These are phyloP conservation scores for Semnornis frantzii DNA, from an alignment of 2,113 vertebrate genomes.

Conservation along the genomic window DNA sequence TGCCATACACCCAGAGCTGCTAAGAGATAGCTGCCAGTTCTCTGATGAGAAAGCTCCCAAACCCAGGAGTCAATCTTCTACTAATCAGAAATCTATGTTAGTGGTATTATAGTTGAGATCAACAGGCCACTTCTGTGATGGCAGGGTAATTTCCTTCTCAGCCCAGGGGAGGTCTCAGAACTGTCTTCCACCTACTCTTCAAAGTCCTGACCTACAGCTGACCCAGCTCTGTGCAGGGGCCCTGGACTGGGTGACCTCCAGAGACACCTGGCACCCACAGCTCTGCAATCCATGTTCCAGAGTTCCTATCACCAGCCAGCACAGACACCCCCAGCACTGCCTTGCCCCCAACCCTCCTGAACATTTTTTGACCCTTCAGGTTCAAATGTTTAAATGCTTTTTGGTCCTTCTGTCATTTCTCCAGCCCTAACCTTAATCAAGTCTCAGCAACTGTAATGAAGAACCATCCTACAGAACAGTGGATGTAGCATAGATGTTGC, in stretches of 20 bases:
- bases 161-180: neutral
- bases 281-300: neutral
- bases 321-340: neutral
- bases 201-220: neutral
- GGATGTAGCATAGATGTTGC: too few species aligned
- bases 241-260: neutral
- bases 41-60: neutral
- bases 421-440: neutral
- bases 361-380: neutral
- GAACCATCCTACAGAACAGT: neutral
- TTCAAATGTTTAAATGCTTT: neutral
- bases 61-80: neutral
- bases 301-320: neutral
- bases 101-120: neutral
- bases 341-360: neutral
- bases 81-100: neutral
- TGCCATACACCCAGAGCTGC: neutral
- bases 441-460: neutral
- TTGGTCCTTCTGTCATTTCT: neutral
- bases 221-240: neutral
- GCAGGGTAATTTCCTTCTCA: neutral
- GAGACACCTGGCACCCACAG: accelerated
- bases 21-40: neutral
- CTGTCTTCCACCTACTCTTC: neutral
- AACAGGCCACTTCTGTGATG: neutral